Evolutionary conservation across 2,888 invertebrate species (phyloP), one percentile per base, ranked within the genome.

Genomic region (Sphaerophoria rueppellii): DNA sequence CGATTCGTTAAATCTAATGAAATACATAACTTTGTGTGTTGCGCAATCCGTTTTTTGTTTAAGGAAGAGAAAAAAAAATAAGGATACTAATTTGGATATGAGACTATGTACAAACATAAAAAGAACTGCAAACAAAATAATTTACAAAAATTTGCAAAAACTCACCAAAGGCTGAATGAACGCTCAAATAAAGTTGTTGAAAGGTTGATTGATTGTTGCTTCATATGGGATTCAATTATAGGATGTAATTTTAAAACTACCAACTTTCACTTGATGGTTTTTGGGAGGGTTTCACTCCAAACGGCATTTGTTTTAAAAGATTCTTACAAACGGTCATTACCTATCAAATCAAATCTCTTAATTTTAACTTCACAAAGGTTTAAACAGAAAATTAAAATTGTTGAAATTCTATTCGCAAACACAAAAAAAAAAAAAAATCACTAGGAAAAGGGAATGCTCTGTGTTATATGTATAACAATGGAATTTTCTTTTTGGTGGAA

Each of bases 1-100:
- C 60, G 60, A 60, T 60, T 24, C 0, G 43, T 16, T 43, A 60
- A 16, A 60, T 40, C n/a, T 48, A 48, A n/a, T 32, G 0, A 16
- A 12, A 37, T 16, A 40, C 37, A 9, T 6, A 11, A 24, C 6
- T 43, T 57, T 34, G 48, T 43, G 70, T 82, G 82, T 78, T 82
- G 78, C 82, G 82, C 78, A 82, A 82, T 78, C 58, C 55, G 11
- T 57, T 63, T 67, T 60, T 55, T 72, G 50, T 69, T 69, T 60
- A 48, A 46, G 14, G 16, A 2, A 50, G 9, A 24, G 24, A 24
- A 24, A 24, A n/a, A 3, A 37, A 37, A 58, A 16, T 4, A 50
- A 14, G 7, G 16, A 50, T 16, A 16, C 16, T 14, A 16, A 6
- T 16, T 14, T 50, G 4, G 11, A 16, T 50, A 5, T 0, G 16